These are phyloP conservation scores for Semicossyphus pulcher DNA, from an alignment of 2,113 vertebrate genomes.

Conservation along the genomic window DNA sequence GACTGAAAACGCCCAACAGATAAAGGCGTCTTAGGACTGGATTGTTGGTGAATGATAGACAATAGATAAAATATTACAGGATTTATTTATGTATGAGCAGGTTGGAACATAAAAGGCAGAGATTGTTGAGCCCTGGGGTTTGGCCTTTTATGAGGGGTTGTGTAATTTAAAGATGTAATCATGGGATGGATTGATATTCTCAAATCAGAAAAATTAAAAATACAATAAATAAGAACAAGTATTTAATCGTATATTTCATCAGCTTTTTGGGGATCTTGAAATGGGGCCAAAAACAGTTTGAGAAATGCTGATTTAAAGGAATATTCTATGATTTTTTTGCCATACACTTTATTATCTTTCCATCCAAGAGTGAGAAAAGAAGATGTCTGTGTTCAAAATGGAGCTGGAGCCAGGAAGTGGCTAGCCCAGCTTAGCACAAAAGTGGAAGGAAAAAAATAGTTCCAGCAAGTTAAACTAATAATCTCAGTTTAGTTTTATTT, in stretches of 20 bases:
- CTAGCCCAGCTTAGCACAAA: slow-evolving; percentile 19
- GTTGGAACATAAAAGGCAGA: background rate
- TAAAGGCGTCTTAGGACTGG: slow-evolving; percentile 79
- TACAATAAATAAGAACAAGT: background rate
- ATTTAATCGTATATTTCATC: background rate
- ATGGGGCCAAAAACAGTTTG: background rate
- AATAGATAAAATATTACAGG: background rate
- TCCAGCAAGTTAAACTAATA: background rate
- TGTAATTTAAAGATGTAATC: background rate
- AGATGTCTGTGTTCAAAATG: background rate
- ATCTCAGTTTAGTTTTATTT: too few relatives aligned
- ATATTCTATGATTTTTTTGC: background rate
- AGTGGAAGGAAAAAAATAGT: background rate
- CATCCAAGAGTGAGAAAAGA: background rate
- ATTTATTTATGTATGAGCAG: slow-evolving; percentile 40
- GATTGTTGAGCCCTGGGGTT: background rate
- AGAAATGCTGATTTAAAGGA: slow-evolving; percentile 10
- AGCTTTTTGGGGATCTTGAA: background rate
- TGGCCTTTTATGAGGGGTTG: too few relatives aligned
- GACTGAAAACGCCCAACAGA: slow-evolving; percentile 72
- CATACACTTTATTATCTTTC: background rate
- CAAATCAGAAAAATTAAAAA: background rate
- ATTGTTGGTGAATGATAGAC: background rate
- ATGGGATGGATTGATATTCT: background rate
- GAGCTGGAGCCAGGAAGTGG: background rate